Percentiles rank a stretch among this genome's conserved stretches.
These are phyloP conservation scores for Gisinianus flammeolus DNA, from an alignment of 2,888 invertebrate genomes.

Conservation along the genomic window DNA sequence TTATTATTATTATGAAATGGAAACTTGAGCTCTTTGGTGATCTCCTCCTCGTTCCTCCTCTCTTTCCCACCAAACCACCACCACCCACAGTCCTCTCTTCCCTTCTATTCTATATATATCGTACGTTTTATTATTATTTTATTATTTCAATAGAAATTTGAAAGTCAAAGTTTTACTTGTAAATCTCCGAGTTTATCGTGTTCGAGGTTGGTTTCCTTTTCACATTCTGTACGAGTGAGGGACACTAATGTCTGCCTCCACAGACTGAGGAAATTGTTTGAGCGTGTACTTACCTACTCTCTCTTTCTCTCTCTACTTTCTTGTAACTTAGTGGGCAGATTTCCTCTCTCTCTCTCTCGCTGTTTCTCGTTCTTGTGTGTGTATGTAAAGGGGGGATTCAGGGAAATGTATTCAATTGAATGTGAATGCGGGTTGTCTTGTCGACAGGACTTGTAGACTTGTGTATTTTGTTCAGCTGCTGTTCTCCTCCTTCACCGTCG, in stretches of 20 bases:
- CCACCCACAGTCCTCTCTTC: too few species aligned
- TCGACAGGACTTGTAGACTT: neutral
- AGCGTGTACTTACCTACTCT: neutral
- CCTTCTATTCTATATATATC: too few species aligned
- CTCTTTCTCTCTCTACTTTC: neutral
- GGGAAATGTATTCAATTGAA: constrained; percentile 4
- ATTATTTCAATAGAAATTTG: neutral
- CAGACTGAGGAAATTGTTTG: neutral
- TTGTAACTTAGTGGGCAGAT: neutral
- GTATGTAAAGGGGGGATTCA: neutral
- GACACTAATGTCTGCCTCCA: neutral
- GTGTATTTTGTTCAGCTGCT: neutral
- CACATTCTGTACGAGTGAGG: too few species aligned
- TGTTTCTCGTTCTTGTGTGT: neutral
- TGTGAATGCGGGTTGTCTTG: neutral
- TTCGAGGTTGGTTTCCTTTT: neutral
- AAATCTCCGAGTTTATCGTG: neutral
- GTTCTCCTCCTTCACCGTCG: neutral
- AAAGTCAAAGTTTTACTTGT: neutral
- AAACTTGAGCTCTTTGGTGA: too few species aligned
- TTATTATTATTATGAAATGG: too few species aligned
- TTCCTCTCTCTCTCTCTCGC: neutral
- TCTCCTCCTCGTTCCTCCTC: too few species aligned
- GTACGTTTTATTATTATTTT: neutral
- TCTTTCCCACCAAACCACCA: too few species aligned